Evolutionary conservation across 1,140 invertebrate genomes (phyloP).

Genomic region (Rhagoletis zephyria): DNA sequence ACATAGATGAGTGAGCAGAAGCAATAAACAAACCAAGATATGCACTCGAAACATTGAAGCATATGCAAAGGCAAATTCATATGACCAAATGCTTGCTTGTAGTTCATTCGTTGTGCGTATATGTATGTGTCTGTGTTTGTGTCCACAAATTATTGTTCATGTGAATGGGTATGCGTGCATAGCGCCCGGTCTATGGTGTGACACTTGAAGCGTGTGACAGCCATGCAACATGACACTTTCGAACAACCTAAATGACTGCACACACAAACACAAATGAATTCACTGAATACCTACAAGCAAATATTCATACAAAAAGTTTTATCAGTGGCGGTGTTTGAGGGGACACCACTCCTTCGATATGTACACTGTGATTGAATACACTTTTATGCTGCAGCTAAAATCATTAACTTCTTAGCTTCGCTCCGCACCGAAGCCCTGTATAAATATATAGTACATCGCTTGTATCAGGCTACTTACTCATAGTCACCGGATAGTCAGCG

Average conservation of each 20-base stretch:
- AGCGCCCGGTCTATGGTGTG: background rate
- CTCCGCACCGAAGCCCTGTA: no score
- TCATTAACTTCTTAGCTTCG: no score
- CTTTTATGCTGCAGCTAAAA: no score
- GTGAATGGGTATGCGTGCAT: background rate
- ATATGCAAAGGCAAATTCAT: background rate
- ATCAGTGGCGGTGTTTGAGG: no score
- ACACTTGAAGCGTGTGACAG: slow-evolving; percentile 50
- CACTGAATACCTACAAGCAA: no score
- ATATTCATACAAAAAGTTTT: background rate
- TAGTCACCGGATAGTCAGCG: no score
- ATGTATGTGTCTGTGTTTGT: background rate
- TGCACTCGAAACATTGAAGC: slow-evolving; percentile 3
- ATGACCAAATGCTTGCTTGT: no score
- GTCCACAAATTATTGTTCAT: slow-evolving; percentile 17
- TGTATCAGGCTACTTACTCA: no score
- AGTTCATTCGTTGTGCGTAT: background rate
- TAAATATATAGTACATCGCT: no score
- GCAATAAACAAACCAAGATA: slow-evolving; percentile 48
- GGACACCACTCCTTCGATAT: no score
- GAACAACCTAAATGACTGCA: slow-evolving; percentile 20
- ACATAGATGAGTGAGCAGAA: slow-evolving; percentile 42
- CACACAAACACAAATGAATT: background rate
- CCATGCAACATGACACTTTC: slow-evolving; percentile 39
- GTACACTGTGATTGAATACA: no score